Base-by-base conservation (phyloP, 1,140 invertebrate genomes). In the Harlomillsia oculata region DNA sequence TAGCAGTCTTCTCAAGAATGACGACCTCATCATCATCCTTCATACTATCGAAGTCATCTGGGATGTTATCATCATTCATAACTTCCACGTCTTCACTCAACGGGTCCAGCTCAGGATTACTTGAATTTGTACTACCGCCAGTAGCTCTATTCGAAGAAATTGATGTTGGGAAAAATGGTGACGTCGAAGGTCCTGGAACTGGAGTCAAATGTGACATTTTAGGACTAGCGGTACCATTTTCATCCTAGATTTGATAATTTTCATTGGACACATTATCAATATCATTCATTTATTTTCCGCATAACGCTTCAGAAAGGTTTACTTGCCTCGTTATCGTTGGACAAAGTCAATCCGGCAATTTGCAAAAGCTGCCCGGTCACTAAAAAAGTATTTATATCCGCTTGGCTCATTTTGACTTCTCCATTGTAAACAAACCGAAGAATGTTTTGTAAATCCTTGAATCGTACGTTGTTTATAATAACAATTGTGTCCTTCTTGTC, bases 391-490 rank as follows among this genome's bases (percentile, higher is more conserved):
- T 64, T 60, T n/a, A 70, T 45, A 28, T 69, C 67, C n/a, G 66
- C 52, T 41, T 69, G 63, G 34, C 60, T 63, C 8, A 70, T 64
- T 52, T 70, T 70, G 14, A 69, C 68, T 60, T 72, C 68, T 14
- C 71, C 71, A 21, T 66, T 56, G 57, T 72, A 72, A 61, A 72
- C 69, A 54, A 72, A 72, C 34, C 66, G 59, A 29, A 72, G 59
- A 8, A 72, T 67, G 25, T 68, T 68, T 51, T 67, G 64, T 23
- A 72, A 56, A 59, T 72, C 70, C 34, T 60, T 55, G 40, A 66
- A 70, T 16, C 63, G 62, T 8, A 71, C 66, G 59, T 70, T 66
- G 11, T 66, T 63, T 29, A 72, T 49, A 29, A 72, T 66, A 16
- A 72, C 67, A 53, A 72, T 69, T 13, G 70, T 69, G 54, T 70